Base-by-base conservation (phyloP, 2,888 invertebrate genomes). In the Chalcis sispes region DNA sequence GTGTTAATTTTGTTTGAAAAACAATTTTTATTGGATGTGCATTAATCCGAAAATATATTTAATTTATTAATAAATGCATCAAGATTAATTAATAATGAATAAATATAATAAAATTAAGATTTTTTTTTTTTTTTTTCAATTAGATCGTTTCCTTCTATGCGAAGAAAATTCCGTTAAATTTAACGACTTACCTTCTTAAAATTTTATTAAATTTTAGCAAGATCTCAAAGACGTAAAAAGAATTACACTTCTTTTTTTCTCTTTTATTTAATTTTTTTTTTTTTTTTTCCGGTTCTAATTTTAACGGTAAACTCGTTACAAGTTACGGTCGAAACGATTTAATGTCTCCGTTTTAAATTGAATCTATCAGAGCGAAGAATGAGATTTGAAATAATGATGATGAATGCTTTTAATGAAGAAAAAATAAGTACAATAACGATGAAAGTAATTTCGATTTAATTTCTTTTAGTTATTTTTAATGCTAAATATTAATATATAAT, bases 251-350 rank as follows among this genome's bases (percentile, higher is more conserved):
- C n/a, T n/a, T n/a, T n/a, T n/a, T n/a, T n/a, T n/a, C n/a, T n/a
- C n/a, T n/a, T n/a, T n/a, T n/a, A n/a, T n/a, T n/a, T n/a, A n/a
- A 50, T 36, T 58, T 32, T 52, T 65, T 65, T 61, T 46, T 32
- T 59, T 58, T 29, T 10, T 46, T 48, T 61, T 71, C 71, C 71
- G 71, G 54, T 62, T 71, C 62, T 32, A 52, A 71, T 71, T 62
- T 62, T 62, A 71, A 62, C 71, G 71, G 62, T 71, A 42, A 46
- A 27, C 54, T 67, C 56, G 27, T 32, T 27, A 15, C 52, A 52
- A 7, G 18, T 65, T n/a, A n/a, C 18, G 25, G 29, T 29, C 23
- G 29, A 62, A 48, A 10, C 27, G 10, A 54, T 54, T 13, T 67
- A 29, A 56, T 42, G 25, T 42, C 67, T 46, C 25, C 46, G 27